Percentiles rank a stretch among this genome's conserved stretches.
Conservation (phyloP, 2,113 vertebrate species). For the Platysteira castanea region DNA sequence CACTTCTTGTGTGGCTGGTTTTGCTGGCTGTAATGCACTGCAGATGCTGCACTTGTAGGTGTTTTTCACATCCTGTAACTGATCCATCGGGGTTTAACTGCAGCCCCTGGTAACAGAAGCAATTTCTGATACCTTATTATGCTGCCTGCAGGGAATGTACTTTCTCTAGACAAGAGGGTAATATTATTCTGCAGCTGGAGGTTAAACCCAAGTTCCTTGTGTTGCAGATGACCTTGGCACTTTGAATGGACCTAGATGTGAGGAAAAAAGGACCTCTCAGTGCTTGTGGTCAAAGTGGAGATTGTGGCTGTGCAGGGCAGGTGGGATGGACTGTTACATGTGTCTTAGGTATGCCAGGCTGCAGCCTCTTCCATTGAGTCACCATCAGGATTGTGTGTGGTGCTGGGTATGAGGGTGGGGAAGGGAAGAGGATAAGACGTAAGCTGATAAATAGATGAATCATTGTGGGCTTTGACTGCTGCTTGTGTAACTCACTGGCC, state of each 20-base stretch:
- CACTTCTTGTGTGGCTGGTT: not conserved
- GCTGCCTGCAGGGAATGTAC: not conserved
- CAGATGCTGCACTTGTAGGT: not conserved
- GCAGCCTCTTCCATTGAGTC: not conserved
- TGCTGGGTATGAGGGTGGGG: not conserved
- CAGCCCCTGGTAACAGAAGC: not conserved
- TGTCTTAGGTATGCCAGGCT: not conserved
- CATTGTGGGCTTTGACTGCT: not conserved
- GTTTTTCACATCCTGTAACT: not conserved
- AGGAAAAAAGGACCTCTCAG: not conserved
- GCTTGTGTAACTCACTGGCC: not conserved
- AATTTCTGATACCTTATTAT: not conserved
- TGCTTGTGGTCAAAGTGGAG: not conserved
- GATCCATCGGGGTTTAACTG: not conserved
- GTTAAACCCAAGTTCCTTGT: not conserved
- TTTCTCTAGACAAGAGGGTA: not conserved
- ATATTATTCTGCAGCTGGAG: not conserved
- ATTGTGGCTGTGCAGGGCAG: fast-evolving
- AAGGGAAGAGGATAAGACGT: not conserved
- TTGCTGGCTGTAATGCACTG: not conserved
- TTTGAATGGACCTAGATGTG: not conserved
- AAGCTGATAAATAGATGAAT: not conserved
- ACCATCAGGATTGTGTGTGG: not conserved
- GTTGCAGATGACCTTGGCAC: not conserved
- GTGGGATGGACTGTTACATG: not conserved